Evolutionary conservation across 2,113 vertebrate species (phyloP).

Genomic region (Pontoporia blainvillei): DNA sequence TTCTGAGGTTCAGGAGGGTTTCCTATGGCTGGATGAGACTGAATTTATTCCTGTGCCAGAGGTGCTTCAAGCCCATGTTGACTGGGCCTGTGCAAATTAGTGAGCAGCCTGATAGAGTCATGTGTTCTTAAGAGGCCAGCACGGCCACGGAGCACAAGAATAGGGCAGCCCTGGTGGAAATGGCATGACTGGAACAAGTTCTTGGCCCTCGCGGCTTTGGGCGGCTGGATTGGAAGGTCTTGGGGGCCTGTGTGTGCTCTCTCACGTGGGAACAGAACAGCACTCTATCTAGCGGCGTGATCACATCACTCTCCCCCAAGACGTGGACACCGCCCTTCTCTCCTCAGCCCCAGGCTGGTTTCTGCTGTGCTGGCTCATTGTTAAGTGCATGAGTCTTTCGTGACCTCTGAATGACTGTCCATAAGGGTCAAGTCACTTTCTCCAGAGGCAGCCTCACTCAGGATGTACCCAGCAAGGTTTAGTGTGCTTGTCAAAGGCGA

Average conservation of each 20-base stretch:
- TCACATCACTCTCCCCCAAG: background rate
- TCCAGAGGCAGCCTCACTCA: background rate
- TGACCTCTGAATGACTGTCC: background rate
- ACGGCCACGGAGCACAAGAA: background rate
- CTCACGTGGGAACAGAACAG: background rate
- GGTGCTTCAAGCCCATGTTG: background rate
- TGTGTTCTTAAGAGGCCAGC: background rate
- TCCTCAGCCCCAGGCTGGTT: background rate
- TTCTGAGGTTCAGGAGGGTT: background rate
- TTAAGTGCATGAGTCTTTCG: too few species aligned
- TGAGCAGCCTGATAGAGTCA: background rate
- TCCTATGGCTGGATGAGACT: background rate
- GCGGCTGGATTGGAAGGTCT: background rate
- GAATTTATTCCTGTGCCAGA: background rate
- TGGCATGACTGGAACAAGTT: background rate
- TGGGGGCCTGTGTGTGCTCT: fast-evolving
- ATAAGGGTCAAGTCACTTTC: background rate
- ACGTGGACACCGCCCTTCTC: background rate
- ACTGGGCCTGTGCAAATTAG: background rate
- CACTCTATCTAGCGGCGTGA: background rate
- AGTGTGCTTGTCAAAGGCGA: background rate
- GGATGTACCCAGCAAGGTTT: background rate
- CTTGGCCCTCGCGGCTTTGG: too few species aligned
- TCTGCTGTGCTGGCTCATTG: background rate
- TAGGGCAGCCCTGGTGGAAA: background rate